A percentile compares a stretch with the other conserved stretches of the same genome.
These are phyloP conservation scores for Heliconius cydno DNA, from an alignment of 2,888 invertebrate species.

Conservation along the genomic window DNA sequence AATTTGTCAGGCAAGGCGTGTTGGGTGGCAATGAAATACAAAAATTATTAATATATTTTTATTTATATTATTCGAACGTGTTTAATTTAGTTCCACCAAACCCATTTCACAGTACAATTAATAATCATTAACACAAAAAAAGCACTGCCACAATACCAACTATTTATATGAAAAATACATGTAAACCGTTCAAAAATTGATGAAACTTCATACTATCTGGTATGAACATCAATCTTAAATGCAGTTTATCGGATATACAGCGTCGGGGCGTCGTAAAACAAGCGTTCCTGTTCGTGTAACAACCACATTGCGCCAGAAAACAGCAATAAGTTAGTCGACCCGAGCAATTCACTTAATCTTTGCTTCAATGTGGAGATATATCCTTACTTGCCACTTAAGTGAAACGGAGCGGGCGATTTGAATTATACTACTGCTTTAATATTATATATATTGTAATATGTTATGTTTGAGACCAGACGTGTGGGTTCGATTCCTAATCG, in stretches of 20 bases:
- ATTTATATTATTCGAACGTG: too few relatives aligned
- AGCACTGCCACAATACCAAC: background rate
- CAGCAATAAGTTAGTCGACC: conserved; percentile 46
- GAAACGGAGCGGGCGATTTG: conserved; percentile 40
- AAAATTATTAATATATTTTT: too few relatives aligned
- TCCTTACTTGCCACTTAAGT: conserved; percentile 41
- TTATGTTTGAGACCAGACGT: background rate
- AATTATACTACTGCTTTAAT: conserved; percentile 28
- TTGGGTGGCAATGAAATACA: too few relatives aligned
- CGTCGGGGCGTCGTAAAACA: conserved; percentile 43
- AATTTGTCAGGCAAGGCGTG: too few relatives aligned
- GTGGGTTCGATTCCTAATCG: too few relatives aligned
- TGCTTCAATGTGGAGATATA: conserved; percentile 40
- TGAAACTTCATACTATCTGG: conserved; percentile 26
- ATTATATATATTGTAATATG: background rate
- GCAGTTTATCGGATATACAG: conserved; percentile 33
- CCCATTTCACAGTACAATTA: background rate
- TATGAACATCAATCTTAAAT: conserved; percentile 39
- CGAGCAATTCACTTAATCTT: conserved; percentile 46
- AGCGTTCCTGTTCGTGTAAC: conserved; percentile 37
- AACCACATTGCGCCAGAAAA: conserved; percentile 45
- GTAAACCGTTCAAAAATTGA: conserved; percentile 11
- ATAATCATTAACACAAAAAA: background rate
- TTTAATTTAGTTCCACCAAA: background rate
- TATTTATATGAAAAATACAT: conserved; percentile 18